These are phyloP conservation scores for Mustela lutreola DNA, from an alignment of 2,113 vertebrate species.

Conservation along the genomic window DNA sequence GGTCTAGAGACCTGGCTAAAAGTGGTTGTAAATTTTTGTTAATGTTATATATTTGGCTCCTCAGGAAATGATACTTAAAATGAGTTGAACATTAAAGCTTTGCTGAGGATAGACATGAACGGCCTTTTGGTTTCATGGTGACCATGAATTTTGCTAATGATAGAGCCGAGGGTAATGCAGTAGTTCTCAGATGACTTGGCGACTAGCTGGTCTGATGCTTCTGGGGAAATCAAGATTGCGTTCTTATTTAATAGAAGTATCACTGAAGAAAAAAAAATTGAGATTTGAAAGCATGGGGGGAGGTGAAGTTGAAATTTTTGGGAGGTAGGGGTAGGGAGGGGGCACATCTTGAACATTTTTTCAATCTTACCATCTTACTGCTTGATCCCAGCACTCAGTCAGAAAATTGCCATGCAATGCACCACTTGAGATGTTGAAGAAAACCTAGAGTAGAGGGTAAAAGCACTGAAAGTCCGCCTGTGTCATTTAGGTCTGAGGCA, in stretches of 20 bases:
- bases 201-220: constrained; percentile 21
- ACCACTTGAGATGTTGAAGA: not conserved
- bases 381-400: not conserved
- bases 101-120: not conserved
- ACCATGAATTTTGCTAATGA: constrained; percentile 21
- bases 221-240: not conserved
- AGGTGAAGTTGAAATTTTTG: not conserved
- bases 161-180: not conserved
- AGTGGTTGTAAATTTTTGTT: constrained; percentile 6
- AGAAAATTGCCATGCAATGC: not conserved
- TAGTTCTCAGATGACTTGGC: not conserved
- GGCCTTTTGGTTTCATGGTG: constrained; percentile 20
- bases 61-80: constrained; percentile 44
- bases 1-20: not conserved
- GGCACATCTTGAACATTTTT: not conserved
- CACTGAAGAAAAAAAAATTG: constrained; percentile 27
- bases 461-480: not conserved
- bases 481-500: not conserved
- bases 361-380: not conserved
- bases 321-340: not conserved
- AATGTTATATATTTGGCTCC: not conserved
- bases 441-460: not conserved
- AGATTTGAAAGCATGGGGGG: not conserved
- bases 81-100: constrained; percentile 31
- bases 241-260: not conserved